Base-by-base conservation (phyloP, 2,113 vertebrate genomes). In the Scortum barcoo region DNA sequence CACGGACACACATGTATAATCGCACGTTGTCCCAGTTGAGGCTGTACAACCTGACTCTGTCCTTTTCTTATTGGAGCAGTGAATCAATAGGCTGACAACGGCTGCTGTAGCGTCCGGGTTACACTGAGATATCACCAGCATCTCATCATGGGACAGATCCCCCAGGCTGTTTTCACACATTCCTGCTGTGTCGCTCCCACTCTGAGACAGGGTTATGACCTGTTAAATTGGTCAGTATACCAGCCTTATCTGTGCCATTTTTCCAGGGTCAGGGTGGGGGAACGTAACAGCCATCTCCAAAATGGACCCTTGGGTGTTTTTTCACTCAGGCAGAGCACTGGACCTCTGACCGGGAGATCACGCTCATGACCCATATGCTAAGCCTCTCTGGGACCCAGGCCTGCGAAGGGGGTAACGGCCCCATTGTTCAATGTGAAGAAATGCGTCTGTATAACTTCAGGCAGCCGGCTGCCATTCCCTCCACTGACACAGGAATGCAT, bases 161-260 rank as follows among this genome's bases (percentile, higher is more conserved):
- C 84, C 72, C 12, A 75, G 89, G 92, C 88, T 70, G 72, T 63
- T 84, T 81, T 91, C 90, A 86, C 90, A 88, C 89, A 77, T 84
- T 87, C 85, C 80, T 46, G 12, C 84, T 78, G 83, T 83, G 86
- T 89, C 70, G 71, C 58, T 90, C 73, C 84, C 72, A n/a, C 76
- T 88, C 75, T 2, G 28, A 91, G 91, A 91, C 93, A 89, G 85
- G 93, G 92, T 88, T 68, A 72, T 61, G 91, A 92, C 92, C 91
- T 85, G 80, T 80, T 90, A 93, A 92, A 91, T 88, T 80, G 89
- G 74, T 88, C 84, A 58, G 69, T 75, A 83, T 73, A 77, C 78
- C 60, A 81, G 86, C 79, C 81, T 90, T 89, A 87, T 92, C 89
- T 51, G 75, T 70, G 76, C 66, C 79, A 68, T 90, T 89, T 90